These are phyloP conservation scores for Hypotaenidia okinawae DNA, from an alignment of 2,797 vertebrate species.

Conservation along the genomic window DNA sequence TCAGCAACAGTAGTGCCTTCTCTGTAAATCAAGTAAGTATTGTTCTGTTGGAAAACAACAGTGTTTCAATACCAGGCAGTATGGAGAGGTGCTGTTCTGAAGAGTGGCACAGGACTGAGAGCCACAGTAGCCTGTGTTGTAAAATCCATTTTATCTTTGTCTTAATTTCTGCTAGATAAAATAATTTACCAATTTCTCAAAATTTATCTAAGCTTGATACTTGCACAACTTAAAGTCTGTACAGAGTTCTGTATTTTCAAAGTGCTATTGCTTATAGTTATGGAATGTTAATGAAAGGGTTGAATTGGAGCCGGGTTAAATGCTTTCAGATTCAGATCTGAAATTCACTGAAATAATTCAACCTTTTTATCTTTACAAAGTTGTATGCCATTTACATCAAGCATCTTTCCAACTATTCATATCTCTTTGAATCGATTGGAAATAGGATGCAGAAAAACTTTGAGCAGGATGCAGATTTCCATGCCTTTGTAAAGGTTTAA, in stretches of 20 bases:
- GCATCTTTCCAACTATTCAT: background rate
- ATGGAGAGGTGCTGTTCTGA: background rate
- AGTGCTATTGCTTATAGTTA: background rate
- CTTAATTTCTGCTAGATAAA: background rate
- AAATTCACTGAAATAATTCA: background rate
- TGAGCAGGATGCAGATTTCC: background rate
- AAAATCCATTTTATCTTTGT: background rate
- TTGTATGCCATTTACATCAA: background rate
- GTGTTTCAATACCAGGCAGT: background rate
- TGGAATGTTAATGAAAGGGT: background rate
- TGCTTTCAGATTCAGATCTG: background rate
- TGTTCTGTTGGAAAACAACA: constrained; percentile 29
- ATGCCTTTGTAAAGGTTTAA: background rate
- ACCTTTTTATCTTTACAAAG: background rate
- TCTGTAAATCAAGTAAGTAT: constrained; percentile 90
- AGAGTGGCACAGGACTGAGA: background rate
- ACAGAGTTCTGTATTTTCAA: background rate
- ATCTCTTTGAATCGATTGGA: background rate
- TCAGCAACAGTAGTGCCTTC: constrained; percentile 94
- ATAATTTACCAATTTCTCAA: background rate
- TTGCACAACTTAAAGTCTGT: background rate
- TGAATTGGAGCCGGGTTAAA: background rate
- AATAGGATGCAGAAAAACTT: background rate
- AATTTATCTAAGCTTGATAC: background rate
- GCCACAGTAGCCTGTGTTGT: background rate